Evolutionary conservation across 2,113 vertebrate genomes (phyloP), one percentile per base, ranked within the genome.

Genomic region (Climacteris rufus): DNA sequence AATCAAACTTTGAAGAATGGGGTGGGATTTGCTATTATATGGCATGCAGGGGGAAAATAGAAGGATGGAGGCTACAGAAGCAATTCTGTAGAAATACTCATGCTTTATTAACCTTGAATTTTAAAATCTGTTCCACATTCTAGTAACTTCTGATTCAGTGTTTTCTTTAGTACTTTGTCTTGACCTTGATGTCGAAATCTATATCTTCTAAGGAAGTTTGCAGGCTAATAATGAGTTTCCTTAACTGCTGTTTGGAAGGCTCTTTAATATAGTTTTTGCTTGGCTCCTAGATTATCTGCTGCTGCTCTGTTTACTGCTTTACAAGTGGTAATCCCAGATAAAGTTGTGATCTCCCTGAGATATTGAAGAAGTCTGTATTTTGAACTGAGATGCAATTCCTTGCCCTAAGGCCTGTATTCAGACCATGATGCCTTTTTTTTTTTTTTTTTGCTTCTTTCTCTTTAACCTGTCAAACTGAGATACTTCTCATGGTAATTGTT

Each of bases 401-500:
- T 86, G 61, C 47, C 93, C 81, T 35, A 70, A 96, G 86, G 39
- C 57, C 80, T 89, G 23, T 70, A 91, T 76, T 68, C 83, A 90
- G 93, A 79, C 71, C 90, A 90, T n/a, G 14, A 94, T 59, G 83
- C 22, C 35, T 92, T 75, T 91, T 66, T 90, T 47, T 86, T 92
- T 75, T 91, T 66, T 90, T 47, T 86, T 88, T 93, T 56, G 64
- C 50, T 86, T 95, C 23, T 86, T 91, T 92, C 77, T 96, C 93
- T 91, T 96, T 97, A 98, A 97, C 96, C 97, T 98, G 96, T 96
- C 96, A 98, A 96, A 97, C 90, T 71, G 94, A 84, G 74, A 83
- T 94, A 86, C 75, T 96, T 95, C 97, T 97, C 76, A 85, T 94
- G 92, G 93, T 97, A 97, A 94, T 97, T 98, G 97, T 98, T 98